Evolutionary conservation across 2,113 vertebrate genomes (phyloP), one percentile per base, ranked within the genome.

Genomic region (Apus apus): DNA sequence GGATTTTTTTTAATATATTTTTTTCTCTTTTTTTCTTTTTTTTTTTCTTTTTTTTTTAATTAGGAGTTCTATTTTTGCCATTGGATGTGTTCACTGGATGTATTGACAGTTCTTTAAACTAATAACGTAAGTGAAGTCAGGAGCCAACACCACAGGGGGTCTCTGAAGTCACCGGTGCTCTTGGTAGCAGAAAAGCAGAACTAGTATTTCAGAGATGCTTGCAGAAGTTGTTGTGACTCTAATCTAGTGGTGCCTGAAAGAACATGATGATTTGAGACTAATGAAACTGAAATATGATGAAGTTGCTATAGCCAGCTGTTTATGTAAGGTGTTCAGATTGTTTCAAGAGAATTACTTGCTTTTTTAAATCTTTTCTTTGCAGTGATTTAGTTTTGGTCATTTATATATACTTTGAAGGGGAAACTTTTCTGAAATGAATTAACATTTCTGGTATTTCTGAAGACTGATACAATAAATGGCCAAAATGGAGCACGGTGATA

Each of bases 321-420:
- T 43, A 43, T 0, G 0, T 43, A 50, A 65, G 8, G 26, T 29
- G 15, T 27, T 62, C 4, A 43, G 30, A 38, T 26, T 10, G 25
- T 84, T 84, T 80, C n/a, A 51, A 61, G 90, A 60, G 1, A 74
- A 45, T 66, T 38, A 19, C 27, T 66, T 84, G 12, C 0, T 4
- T n/a, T 70, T 61, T 54, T 27, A 2, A 43, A 48, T 60, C 4
- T 54, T 78, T 64, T 43, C 34, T 86, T 77, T 64, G 5, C 29
- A 87, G 45, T 13, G 64, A 46, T 75, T 83, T 83, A 75, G 43
- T 23, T 84, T 70, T 32, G 7, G 6, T 54, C 22, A 73, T 60
- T 65, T 53, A 54, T 6, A 80, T 73, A 84, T 11, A 76, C 15
- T 60, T 80, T 50, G 20, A 61, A 84, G 57, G 2, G 36, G 36